A percentile compares a stretch with the other conserved stretches of the same genome.
Evolutionary conservation across 2,113 vertebrate genomes (phyloP).

Genomic region (Eulemur rufifrons): DNA sequence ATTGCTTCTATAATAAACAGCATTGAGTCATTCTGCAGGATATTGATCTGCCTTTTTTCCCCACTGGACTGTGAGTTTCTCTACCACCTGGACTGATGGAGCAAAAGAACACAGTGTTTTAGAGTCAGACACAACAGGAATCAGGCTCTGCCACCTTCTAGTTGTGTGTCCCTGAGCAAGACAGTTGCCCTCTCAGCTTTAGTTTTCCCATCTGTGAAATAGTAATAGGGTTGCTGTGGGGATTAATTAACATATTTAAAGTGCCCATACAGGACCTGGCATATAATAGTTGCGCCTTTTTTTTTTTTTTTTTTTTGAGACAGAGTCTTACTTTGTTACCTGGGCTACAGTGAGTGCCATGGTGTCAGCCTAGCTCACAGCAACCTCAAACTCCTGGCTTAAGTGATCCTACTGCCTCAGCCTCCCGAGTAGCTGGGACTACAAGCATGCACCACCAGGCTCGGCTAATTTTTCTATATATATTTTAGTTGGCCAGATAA

Average conservation of each 20-base stretch:
- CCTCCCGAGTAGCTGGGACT: too few relatives aligned
- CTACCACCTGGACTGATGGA: neutral
- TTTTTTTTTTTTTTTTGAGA: too few relatives aligned
- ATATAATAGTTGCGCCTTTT: neutral
- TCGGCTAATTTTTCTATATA: too few relatives aligned
- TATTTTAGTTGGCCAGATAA: too few relatives aligned
- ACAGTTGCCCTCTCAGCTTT: neutral
- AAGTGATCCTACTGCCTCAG: too few relatives aligned
- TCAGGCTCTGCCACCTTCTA: neutral
- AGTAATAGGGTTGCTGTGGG: neutral
- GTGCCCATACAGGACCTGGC: neutral
- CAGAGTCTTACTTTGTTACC: too few relatives aligned
- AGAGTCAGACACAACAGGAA: slow-evolving; percentile 22
- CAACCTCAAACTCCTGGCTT: too few relatives aligned
- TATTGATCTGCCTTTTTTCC: neutral
- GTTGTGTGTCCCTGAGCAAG: neutral
- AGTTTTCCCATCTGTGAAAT: slow-evolving; percentile 25
- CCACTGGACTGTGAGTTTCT: neutral
- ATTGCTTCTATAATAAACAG: slow-evolving; percentile 44
- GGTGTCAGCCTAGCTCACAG: too few relatives aligned
- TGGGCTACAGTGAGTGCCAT: too few relatives aligned
- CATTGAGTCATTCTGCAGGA: slow-evolving; percentile 32
- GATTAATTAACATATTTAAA: neutral
- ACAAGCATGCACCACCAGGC: too few relatives aligned
- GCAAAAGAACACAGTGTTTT: slow-evolving; percentile 39